Base-by-base conservation (phyloP, 2,797 vertebrate species). In the Alectoris magna region DNA sequence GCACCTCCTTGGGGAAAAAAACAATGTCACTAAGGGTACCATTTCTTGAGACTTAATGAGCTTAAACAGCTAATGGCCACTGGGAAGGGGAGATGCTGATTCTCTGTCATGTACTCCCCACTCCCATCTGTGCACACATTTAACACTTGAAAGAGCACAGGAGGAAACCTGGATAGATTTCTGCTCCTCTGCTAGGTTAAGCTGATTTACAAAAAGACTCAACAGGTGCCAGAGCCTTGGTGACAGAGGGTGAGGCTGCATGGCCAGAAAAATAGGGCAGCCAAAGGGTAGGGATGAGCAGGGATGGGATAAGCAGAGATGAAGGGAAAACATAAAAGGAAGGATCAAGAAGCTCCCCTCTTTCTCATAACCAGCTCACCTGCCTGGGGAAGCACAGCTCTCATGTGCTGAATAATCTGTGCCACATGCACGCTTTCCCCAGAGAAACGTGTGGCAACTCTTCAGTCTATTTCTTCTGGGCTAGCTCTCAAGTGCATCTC, bases 111-210 rank as follows among this genome's bases (percentile, higher is more conserved):
- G 51, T 72, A 56, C 27, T 53, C 22, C 23, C 59, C 44, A 38
- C 41, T 94, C 76, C 87, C 76, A 70, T 88, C 85, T 93, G 87
- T 86, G 70, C 77, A 14, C 56, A 58, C 51, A 60, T 92, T 93
- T 81, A 94, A 88, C 67, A 84, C 87, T 72, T 91, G 83, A 86
- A 77, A 72, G 83, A 88, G 73, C 96, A 90, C 87, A 76, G 79
- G 67, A 86, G 80, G 77, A 92, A 88, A 78, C 22, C 59, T 90
- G 15, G 19, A 53, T 70, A 70, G 76, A 70, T 88, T 90, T 90
- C 63, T 90, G 80, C 80, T 86, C 9, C 70, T 91, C 51, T 84
- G 43, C 23, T 66, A 83, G 68, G 29, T 75, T 59, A 75, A 56
- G 59, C 31, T 81, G 51, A 88, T 94, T 92, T 93, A 64, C 56